These are phyloP conservation scores for Tipula vernalis DNA, from an alignment of 2,888 invertebrate genomes.

Conservation along the genomic window DNA sequence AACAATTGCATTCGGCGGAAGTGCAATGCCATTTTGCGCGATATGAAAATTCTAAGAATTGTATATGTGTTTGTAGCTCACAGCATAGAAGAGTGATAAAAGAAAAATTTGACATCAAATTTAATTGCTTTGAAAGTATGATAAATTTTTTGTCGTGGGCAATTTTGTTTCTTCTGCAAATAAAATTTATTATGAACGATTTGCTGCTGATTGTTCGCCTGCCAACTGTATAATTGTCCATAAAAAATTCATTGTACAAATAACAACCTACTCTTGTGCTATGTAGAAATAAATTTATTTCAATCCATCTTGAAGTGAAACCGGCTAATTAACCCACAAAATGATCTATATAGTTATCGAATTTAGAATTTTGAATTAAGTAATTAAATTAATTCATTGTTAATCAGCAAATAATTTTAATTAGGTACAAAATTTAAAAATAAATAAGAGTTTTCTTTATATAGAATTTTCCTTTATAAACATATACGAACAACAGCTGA, in stretches of 20 bases:
- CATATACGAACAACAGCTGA: background rate
- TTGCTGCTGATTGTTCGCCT: background rate
- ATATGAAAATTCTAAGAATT: background rate
- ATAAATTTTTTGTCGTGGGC: background rate
- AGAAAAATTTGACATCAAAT: background rate
- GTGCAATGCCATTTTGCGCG: background rate
- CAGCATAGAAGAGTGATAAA: background rate
- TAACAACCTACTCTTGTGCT: background rate
- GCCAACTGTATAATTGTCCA: background rate
- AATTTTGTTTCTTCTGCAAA: background rate
- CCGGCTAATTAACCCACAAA: background rate
- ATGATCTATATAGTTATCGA: background rate
- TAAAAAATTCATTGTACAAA: background rate
- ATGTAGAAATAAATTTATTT: background rate
- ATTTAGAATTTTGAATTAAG: background rate
- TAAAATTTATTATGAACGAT: background rate
- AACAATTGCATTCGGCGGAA: background rate
- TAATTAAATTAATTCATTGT: background rate
- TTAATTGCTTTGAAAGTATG: background rate
- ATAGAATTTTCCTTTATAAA: background rate
- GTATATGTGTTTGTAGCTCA: too few relatives aligned
- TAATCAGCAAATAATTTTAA: background rate
- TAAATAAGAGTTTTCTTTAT: background rate
- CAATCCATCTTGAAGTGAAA: background rate
- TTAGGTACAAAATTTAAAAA: background rate